Base-by-base conservation (phyloP, 2,888 invertebrate species). In the Hemithea aestivaria region DNA sequence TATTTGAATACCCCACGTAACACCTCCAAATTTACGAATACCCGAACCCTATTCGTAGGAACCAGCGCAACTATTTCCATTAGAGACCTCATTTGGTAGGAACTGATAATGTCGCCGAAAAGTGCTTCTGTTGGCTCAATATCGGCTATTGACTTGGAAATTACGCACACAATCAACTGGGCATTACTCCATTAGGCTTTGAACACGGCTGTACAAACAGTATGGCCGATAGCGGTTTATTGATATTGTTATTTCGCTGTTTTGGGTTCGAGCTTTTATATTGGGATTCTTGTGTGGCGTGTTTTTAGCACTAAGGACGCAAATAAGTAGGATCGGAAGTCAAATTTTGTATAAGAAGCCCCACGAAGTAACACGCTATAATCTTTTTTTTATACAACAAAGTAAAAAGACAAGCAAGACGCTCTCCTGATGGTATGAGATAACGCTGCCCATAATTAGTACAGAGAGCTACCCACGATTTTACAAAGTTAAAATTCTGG, bases 101-200 rank as follows among this genome's bases (percentile, higher is more conserved):
- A 21, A 33, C 35, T 45, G 48, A 48, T 48, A 51, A 51, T 51
- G 51, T 40, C 33, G 21, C 45, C 49, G 43, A 52, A 47, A 52
- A 52, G 42, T 49, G 49, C 29, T 47, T 27, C 36, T 32, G 38
- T 40, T 39, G 36, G 46, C 45, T 45, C 35, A 45, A 48, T 46
- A 50, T 48, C 40, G 44, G 44, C 50, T 48, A 53, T 53, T 50
- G 50, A 46, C 48, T 50, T 27, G 29, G 27, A 30, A 50, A 50
- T 47, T 47, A 50, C 47, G 43, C 41, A 29, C 41, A 46, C 44
- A 50, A 50, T 50, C 44, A 46, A 50, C 41, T 37, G 45, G 40
- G 41, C 35, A 38, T 44, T 29, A 38, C 31, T 35, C 32, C 50
- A 48, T 50, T 29, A 40, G 23, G 21, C 34, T 5, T 40, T 45